phyloP scores from a whole-genome alignment of 2,797 vertebrate species.

The Gambusia yucatana region DNA sequence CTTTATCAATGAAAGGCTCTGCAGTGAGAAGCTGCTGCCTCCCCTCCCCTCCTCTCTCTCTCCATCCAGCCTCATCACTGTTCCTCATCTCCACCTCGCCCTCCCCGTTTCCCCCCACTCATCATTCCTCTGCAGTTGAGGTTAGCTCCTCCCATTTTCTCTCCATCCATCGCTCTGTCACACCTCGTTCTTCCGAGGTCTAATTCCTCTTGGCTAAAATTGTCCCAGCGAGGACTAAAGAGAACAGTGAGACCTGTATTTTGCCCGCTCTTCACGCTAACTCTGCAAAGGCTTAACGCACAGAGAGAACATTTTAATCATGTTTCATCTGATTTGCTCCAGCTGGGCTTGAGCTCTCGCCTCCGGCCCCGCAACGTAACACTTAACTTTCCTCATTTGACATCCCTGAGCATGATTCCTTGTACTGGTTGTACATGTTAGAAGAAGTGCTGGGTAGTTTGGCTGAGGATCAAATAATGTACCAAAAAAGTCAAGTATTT shows the following conservation, averaged over 20 bases:
- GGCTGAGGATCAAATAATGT: background rate
- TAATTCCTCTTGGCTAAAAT: slow-evolving; percentile 4
- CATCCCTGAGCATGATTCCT: background rate
- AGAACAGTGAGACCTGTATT: slow-evolving; percentile 22
- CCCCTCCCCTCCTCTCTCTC: slow-evolving; percentile 41
- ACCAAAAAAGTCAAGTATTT: background rate
- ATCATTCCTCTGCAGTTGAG: slow-evolving; percentile 65
- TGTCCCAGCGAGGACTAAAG: slow-evolving; percentile 28
- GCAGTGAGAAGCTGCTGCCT: slow-evolving; percentile 67
- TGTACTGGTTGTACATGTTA: background rate
- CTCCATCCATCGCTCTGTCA: slow-evolving; percentile 20
- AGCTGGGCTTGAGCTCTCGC: slow-evolving; percentile 22
- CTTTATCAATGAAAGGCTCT: slow-evolving; percentile 79
- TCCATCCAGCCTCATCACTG: slow-evolving; percentile 35
- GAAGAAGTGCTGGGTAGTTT: background rate
- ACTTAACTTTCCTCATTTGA: slow-evolving; percentile 35
- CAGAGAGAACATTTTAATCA: slow-evolving; percentile 2
- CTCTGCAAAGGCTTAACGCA: slow-evolving; percentile 2
- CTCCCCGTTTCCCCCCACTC: slow-evolving; percentile 48
- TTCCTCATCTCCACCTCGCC: slow-evolving; percentile 48
- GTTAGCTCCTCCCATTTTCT: slow-evolving; percentile 37
- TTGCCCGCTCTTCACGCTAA: slow-evolving; percentile 3
- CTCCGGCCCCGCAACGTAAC: slow-evolving; percentile 16
- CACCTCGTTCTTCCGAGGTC: slow-evolving; percentile 17
- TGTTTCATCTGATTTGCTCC: background rate